Evolutionary conservation across 2,797 vertebrate genomes (phyloP).

Genomic region (Microctenopoma steveboyesi): DNA sequence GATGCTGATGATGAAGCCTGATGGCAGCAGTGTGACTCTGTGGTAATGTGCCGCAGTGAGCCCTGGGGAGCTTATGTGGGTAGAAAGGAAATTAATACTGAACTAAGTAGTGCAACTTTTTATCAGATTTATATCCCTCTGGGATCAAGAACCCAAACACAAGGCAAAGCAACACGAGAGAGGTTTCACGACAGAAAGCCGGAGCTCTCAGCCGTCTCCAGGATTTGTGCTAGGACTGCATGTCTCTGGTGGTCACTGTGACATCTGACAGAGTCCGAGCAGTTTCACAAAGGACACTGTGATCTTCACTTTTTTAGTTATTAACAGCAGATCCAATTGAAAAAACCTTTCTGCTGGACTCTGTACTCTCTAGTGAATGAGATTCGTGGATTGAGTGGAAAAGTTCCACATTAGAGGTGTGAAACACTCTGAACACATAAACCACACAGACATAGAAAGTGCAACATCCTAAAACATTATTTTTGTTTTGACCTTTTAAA

Average conservation of each 20-base stretch:
- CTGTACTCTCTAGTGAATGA: neutral
- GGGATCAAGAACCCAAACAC: neutral
- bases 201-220: neutral
- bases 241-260: neutral
- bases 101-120: neutral
- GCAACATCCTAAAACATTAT: neutral
- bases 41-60: neutral
- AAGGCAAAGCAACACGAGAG: neutral
- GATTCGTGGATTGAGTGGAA: no score
- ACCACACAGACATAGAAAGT: neutral
- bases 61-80: neutral
- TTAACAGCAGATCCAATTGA: conserved; percentile 9
- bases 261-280: neutral
- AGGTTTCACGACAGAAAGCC: neutral
- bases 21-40: neutral
- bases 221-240: neutral
- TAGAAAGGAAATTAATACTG: neutral
- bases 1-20: neutral
- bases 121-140: neutral
- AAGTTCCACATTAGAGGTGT: no score
- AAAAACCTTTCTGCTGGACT: neutral
- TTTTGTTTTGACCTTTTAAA: neutral
- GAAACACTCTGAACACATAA: neutral
- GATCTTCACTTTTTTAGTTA: no score
- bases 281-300: neutral